Evolutionary conservation across 2,888 invertebrate species (phyloP).

Genomic region (Patella ulyssiponensis): DNA sequence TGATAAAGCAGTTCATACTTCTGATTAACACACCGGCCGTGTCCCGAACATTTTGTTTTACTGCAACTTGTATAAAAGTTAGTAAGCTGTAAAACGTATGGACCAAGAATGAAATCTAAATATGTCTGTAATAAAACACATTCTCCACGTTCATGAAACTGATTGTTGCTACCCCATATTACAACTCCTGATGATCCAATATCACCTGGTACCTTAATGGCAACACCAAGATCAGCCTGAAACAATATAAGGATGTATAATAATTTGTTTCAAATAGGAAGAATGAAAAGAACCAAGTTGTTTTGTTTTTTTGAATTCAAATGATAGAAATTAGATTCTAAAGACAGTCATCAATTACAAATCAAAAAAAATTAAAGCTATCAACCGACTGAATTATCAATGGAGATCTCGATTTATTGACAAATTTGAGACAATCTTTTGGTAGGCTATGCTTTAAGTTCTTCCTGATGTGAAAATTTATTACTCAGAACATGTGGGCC

Average conservation of each 20-base stretch:
- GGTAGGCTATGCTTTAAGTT: too few relatives aligned
- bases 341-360: too few relatives aligned
- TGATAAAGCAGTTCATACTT: conserved; percentile 35
- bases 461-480: too few relatives aligned
- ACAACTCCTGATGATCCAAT: conserved; percentile 56
- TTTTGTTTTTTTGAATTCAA: too few relatives aligned
- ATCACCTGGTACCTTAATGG: conserved; percentile 50
- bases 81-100: conserved; percentile 47
- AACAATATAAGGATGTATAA: conserved; percentile 19
- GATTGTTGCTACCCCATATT: conserved; percentile 55
- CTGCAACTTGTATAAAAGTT: conserved; percentile 38
- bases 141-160: conserved; percentile 39
- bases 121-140: conserved; percentile 47
- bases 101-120: conserved; percentile 51
- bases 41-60: conserved; percentile 36
- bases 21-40: conserved; percentile 48
- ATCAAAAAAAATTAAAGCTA: too few relatives aligned
- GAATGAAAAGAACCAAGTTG: too few relatives aligned
- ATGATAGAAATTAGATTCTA: too few relatives aligned
- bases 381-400: too few relatives aligned
- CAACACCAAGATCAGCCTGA: conserved; percentile 51
- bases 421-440: too few relatives aligned
- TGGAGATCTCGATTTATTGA: too few relatives aligned
- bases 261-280: not conserved
- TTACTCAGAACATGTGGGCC: too few relatives aligned